These are phyloP conservation scores for Eucriotettix oculatus DNA, from an alignment of 2,888 invertebrate genomes.

Conservation along the genomic window DNA sequence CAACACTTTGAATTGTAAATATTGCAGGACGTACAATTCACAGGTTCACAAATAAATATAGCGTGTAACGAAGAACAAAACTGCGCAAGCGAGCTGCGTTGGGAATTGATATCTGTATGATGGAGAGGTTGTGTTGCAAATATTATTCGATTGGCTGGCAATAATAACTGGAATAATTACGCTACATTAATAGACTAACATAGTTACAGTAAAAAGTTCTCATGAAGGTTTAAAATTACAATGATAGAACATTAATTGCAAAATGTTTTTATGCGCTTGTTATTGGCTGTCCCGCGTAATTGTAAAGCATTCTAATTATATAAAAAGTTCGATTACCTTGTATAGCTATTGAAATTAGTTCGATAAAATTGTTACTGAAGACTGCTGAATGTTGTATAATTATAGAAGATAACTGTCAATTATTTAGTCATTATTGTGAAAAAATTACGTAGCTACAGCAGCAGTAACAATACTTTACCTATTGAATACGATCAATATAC, in stretches of 20 bases:
- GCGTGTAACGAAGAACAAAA: neutral
- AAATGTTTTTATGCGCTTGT: neutral
- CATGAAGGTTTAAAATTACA: neutral
- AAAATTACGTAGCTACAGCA: too few species aligned
- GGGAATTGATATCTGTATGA: neutral
- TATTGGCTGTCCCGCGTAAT: too few species aligned
- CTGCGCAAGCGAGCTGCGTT: neutral
- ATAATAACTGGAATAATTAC: neutral
- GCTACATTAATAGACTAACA: neutral
- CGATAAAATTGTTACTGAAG: too few species aligned
- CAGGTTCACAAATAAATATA: neutral
- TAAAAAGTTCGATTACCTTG: too few species aligned
- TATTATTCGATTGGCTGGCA: neutral
- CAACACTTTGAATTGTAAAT: constrained; percentile 1
- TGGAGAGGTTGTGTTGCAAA: neutral
- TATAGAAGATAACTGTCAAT: too few species aligned
- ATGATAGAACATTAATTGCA: neutral
- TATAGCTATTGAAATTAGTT: too few species aligned
- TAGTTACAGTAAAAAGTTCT: neutral
- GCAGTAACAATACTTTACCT: too few species aligned
- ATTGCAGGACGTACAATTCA: neutral
- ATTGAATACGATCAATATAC: too few species aligned
- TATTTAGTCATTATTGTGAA: too few species aligned
- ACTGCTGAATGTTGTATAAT: too few species aligned
- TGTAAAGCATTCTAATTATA: too few species aligned